Evolutionary conservation across 1,140 invertebrate genomes (phyloP), one percentile per base, ranked within the genome.

Genomic region (Mycetomoellerius zeteki): DNA sequence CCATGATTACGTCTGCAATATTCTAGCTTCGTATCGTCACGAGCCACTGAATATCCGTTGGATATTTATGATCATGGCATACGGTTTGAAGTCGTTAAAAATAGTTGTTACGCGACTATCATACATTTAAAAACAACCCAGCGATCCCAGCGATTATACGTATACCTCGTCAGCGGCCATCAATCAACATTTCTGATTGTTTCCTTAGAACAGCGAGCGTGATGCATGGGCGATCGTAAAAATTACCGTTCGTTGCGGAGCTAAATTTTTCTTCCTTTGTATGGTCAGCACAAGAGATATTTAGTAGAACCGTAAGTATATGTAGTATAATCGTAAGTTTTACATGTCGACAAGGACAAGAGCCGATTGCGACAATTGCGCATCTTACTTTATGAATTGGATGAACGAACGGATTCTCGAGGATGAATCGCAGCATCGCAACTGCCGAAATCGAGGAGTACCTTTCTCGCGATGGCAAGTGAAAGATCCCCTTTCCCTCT

Each of bases 1-100:
- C 19, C 30, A 85, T 21, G 85, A 69, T 90, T 90, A 90, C 88
- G 73, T 90, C 89, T 37, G 33, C 33, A 90, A 89, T 86, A 30
- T 73, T 73, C 27, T 24, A 84, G 14, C 7, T 84, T 24, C 37
- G 21, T 33, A 33, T 24, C 37, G 50, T 72, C 54, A n/a, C 27
- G 67, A 82, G 80, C 10, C 21, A 47, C 24, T 37, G 43, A 84
- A 62, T 84, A 75, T 50, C 8, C 52, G 16, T 43, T n/a, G 52
- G 21, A 84, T 21, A 43, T 50, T 5, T 21, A 8, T 8, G 37
- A 84, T 33, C 47, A 16, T 14, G 47, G 0, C 16, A 16, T 5
- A 16, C 19, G 27, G n/a, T 30, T 58, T 30, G 5, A 47, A 60
- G 30, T 0, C 30, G 19, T 27, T 80, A 71, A 75, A 76, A 67